phyloP scores from a whole-genome alignment of 2,888 invertebrate species.

The Mylabris sibirica region DNA sequence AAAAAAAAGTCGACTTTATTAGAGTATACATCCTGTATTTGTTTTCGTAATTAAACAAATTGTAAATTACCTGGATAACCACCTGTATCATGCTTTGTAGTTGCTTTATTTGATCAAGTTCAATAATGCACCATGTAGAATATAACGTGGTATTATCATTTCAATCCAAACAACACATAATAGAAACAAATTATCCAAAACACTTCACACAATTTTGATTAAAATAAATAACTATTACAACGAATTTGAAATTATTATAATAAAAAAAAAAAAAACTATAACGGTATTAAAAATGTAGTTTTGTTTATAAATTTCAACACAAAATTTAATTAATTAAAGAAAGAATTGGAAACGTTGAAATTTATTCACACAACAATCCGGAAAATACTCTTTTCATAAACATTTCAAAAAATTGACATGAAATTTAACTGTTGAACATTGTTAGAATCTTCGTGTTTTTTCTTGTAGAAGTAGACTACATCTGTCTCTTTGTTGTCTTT shows the following conservation, averaged over 20 bases:
- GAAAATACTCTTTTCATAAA: conserved; percentile 7
- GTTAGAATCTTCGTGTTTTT: not conserved
- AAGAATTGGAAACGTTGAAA: not conserved
- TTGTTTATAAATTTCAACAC: conserved; percentile 12
- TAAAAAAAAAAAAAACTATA: too few species aligned
- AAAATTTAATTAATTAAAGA: not conserved
- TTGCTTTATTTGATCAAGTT: conserved; percentile 14
- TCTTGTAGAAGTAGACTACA: not conserved
- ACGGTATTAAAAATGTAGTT: not conserved
- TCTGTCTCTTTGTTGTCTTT: not conserved
- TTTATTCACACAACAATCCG: conserved; percentile 1
- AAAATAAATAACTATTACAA: conserved; percentile 19
- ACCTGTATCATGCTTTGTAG: conserved; percentile 19
- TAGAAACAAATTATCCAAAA: not conserved
- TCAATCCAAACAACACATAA: not conserved
- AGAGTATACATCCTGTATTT: not conserved
- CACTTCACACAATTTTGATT: not conserved
- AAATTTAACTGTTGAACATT: not conserved
- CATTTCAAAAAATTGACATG: not conserved
- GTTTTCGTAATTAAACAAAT: not conserved
- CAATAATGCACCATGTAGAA: conserved; percentile 13
- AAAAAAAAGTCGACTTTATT: not conserved
- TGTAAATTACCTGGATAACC: not conserved
- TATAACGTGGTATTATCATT: not conserved
- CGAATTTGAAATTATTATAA: not conserved